Percentiles rank a stretch among this genome's conserved stretches.
phyloP scores from a whole-genome alignment of 2,888 invertebrate species.

The Mesorhabditis sp. region DNA sequence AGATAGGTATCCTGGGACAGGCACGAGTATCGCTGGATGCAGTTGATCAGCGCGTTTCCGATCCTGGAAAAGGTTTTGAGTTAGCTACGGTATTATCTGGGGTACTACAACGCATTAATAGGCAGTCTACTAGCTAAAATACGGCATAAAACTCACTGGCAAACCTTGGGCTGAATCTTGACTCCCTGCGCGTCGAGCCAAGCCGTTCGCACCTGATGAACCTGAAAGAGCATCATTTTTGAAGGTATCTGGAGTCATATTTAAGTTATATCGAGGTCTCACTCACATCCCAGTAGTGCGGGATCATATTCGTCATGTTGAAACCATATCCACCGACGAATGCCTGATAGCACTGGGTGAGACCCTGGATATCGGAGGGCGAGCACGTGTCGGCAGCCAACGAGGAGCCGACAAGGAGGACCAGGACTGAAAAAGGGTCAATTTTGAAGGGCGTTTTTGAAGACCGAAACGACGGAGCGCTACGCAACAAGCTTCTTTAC shows the following conservation, averaged over 20 bases:
- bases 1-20: not conserved
- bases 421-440: not conserved
- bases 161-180: constrained; percentile 1
- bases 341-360: not conserved
- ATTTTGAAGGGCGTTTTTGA: no score
- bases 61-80: not conserved
- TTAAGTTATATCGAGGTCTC: not conserved
- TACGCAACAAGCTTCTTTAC: no score
- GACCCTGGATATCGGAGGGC: not conserved
- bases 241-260: not conserved
- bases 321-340: not conserved
- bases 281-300: not conserved
- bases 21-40: not conserved
- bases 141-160: not conserved
- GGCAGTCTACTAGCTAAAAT: not conserved
- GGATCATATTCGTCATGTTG: not conserved
- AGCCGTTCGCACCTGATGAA: not conserved
- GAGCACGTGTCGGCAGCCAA: not conserved
- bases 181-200: constrained; percentile 1
- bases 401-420: not conserved
- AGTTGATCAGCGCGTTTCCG: not conserved
- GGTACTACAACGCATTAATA: no score
- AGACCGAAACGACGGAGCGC: no score
- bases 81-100: no score
- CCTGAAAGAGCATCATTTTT: not conserved